Conservation (phyloP, 2,113 vertebrate species). For the Fulmarus glacialis region DNA sequence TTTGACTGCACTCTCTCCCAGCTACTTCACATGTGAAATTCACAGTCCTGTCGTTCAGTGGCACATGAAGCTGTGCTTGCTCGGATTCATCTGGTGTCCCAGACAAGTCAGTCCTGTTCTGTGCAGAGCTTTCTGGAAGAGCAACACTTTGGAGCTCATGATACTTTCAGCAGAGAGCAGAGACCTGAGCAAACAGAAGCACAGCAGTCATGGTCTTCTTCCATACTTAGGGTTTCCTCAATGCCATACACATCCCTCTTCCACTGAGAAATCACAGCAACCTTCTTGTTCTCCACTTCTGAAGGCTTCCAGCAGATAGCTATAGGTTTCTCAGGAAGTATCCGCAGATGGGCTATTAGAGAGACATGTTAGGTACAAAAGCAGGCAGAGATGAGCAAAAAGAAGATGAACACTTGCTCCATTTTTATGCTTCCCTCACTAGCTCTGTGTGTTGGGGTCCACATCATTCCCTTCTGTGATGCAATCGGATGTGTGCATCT, state of each 20-base stretch:
- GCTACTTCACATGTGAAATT: neutral
- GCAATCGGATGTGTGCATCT: neutral
- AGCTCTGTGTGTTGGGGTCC: neutral
- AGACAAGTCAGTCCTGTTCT: neutral
- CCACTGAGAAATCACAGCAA: neutral
- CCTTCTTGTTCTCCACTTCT: neutral
- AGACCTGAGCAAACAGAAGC: neutral
- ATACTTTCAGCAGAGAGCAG: neutral
- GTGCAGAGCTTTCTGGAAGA: neutral
- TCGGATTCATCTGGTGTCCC: neutral
- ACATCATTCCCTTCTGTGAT: neutral
- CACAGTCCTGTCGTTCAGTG: neutral
- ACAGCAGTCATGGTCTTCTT: neutral
- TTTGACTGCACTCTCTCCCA: neutral
- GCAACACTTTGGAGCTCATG: neutral
- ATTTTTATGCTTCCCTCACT: neutral
- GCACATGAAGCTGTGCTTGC: neutral
- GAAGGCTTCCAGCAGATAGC: neutral
- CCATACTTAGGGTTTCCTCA: neutral
- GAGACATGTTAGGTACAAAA: neutral
- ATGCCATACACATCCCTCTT: neutral
- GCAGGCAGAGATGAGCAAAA: neutral
- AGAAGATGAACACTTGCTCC: neutral
- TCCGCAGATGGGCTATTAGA: neutral
- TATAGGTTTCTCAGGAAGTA: neutral